Base-by-base conservation (phyloP, 2,888 invertebrate species). In the Brachyopa scutellaris region DNA sequence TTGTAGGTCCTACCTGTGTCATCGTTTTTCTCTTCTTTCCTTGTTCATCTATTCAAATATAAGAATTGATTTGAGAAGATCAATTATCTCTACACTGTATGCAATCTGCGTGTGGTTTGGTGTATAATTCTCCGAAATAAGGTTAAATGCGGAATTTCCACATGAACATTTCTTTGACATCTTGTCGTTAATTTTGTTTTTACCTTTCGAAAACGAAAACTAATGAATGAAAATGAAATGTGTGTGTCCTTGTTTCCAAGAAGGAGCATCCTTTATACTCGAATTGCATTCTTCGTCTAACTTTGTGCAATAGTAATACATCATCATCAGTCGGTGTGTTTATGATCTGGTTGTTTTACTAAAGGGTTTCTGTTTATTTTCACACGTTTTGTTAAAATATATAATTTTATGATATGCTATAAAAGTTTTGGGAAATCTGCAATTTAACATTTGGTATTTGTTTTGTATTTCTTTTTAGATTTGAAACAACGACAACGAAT, bases 401-500 rank as follows among this genome's bases (percentile, higher is more conserved):
- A 11, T 23, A 1, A 47, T 53, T 36, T 11, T 40, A 23, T 55
- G 26, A 11, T n/a, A 13, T 59, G 33, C 51, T 67, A 40, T 5
- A 61, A 61, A 59, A n/a, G 59, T 74, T 85, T 15, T 15, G 1
- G 4, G 6, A 26, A 26, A 26, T 5, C 6, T 26, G 3, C 6
- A 5, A 5, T 26, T 26, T 45, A 38, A 45, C 38, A 69, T 59
- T 55, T 26, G 51, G 23, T 45, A 11, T 53, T 69, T 5, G 36
- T 45, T 70, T 42, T 74, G 9, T 66, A 47, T 47, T 47, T 53
- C 4, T 53, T 84, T 80, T 67, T 86, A 89, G 89, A 85, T 87
- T 87, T 77, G 62, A 85, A 86, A 85, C 86, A 84, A 74, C 85
- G 59, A 85, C 85, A 73, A 84, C 86, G 61, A 85, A 84, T 84